Evolutionary conservation across 2,888 invertebrate species (phyloP).

Genomic region (Sturmia bella): DNA sequence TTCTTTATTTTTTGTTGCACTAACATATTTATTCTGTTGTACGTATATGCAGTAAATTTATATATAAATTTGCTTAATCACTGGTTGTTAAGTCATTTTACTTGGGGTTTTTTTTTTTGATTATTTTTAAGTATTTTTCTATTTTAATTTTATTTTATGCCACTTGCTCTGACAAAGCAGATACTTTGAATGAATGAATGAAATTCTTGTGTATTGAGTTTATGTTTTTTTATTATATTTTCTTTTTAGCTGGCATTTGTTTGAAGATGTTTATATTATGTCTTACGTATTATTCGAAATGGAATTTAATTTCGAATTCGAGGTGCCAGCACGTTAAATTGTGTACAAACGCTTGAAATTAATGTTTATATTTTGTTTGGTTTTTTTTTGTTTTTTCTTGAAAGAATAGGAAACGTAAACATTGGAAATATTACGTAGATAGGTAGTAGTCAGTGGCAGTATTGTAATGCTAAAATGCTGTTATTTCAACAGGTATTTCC

Average conservation of each 20-base stretch:
- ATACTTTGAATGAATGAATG: constrained; percentile 64
- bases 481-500: no score
- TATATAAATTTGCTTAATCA: constrained; percentile 30
- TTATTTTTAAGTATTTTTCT: constrained; percentile 13
- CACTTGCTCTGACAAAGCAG: constrained; percentile 67
- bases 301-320: constrained; percentile 45
- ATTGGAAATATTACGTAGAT: not conserved
- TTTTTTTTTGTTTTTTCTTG: constrained; percentile 6
- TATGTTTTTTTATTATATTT: constrained; percentile 33
- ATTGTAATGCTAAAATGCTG: no score
- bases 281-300: constrained; percentile 36
- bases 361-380: not conserved
- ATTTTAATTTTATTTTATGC: constrained; percentile 53
- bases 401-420: constrained; percentile 45
- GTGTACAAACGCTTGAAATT: not conserved
- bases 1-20: constrained; percentile 43
- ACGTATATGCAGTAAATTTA: constrained; percentile 6
- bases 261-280: constrained; percentile 36
- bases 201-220: constrained; percentile 58
- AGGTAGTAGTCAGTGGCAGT: constrained; percentile 4
- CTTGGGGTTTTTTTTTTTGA: constrained; percentile 26
- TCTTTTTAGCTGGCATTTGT: constrained; percentile 51
- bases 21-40: constrained; percentile 27
- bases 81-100: constrained; percentile 29
- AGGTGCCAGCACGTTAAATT: not conserved